Conservation (phyloP, 2,888 invertebrate genomes). For the Pyrochroa serraticornis region DNA sequence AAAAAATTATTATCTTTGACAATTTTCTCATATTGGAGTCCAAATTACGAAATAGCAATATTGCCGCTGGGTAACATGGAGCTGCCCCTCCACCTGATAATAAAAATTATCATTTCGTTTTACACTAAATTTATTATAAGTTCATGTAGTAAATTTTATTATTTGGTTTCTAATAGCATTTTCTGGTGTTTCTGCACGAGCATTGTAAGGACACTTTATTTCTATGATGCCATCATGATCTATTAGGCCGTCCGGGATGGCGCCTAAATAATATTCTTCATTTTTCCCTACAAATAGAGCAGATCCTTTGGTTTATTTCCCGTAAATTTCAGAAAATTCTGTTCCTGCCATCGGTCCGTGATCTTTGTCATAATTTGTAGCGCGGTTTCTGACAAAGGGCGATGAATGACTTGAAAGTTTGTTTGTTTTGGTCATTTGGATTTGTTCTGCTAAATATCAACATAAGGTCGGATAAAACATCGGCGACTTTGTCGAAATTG, state of each 20-base stretch:
- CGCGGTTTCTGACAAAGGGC: constrained; percentile 16
- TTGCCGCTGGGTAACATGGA: too few species aligned
- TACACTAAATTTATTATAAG: too few species aligned
- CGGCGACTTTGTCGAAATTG: too few species aligned
- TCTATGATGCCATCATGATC: constrained; percentile 11
- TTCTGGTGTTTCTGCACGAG: constrained; percentile 27
- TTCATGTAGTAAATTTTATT: neutral
- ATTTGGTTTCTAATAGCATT: constrained; percentile 25
- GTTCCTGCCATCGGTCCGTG: constrained; percentile 14
- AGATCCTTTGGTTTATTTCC: neutral
- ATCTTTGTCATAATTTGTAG: constrained; percentile 9
- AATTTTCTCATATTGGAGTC: too few species aligned
- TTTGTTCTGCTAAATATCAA: too few species aligned
- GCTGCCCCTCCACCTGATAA: too few species aligned
- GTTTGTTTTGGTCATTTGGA: too few species aligned
- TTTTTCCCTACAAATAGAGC: constrained; percentile 10
- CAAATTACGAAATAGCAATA: too few species aligned
- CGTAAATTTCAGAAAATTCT: neutral
- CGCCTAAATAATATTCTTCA: constrained; percentile 10
- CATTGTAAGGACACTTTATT: constrained; percentile 19
- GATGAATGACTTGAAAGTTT: too few species aligned
- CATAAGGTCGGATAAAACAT: too few species aligned
- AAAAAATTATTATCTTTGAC: too few species aligned
- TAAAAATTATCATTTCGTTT: too few species aligned
- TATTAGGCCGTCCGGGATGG: constrained; percentile 21